These are phyloP conservation scores for Poicephalus meyeri DNA, from an alignment of 2,113 vertebrate genomes.

Conservation along the genomic window DNA sequence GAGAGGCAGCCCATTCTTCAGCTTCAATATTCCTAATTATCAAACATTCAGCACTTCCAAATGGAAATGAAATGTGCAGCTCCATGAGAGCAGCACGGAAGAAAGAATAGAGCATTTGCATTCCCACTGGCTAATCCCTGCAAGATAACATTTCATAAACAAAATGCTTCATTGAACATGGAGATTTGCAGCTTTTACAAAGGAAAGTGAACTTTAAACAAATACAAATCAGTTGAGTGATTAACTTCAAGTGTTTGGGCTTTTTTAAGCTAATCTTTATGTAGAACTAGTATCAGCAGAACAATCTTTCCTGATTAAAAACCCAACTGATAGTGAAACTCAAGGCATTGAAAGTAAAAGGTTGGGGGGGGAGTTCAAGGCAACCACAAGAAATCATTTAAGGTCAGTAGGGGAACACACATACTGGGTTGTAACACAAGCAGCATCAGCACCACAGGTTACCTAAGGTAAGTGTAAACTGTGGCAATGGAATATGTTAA, in stretches of 20 bases:
- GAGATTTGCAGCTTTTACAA: constrained; percentile 62
- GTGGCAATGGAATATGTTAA: background rate
- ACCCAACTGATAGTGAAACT: background rate
- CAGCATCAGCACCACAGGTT: background rate
- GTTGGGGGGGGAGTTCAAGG: background rate
- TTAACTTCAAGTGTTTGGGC: constrained; percentile 30
- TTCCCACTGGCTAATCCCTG: constrained; percentile 60
- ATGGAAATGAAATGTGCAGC: constrained; percentile 70
- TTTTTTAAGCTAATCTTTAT: constrained; percentile 37
- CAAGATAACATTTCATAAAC: constrained; percentile 70
- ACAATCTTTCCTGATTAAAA: constrained; percentile 54
- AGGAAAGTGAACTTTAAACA: constrained; percentile 61
- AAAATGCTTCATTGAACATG: constrained; percentile 65
- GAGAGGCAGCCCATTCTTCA: constrained; percentile 60
- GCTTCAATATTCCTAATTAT: constrained; percentile 74
- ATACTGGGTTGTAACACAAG: background rate
- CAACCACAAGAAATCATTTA: background rate
- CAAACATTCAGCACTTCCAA: constrained; percentile 66
- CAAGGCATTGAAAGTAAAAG: background rate
- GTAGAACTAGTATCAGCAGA: constrained; percentile 33
- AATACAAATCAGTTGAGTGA: constrained; percentile 61
- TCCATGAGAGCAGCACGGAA: constrained; percentile 50
- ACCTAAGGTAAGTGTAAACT: background rate
- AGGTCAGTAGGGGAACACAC: background rate
- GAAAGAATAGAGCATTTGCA: constrained; percentile 61